Evolutionary conservation across 2,888 invertebrate genomes (phyloP).

Genomic region (Temnothorax rugatulus): DNA sequence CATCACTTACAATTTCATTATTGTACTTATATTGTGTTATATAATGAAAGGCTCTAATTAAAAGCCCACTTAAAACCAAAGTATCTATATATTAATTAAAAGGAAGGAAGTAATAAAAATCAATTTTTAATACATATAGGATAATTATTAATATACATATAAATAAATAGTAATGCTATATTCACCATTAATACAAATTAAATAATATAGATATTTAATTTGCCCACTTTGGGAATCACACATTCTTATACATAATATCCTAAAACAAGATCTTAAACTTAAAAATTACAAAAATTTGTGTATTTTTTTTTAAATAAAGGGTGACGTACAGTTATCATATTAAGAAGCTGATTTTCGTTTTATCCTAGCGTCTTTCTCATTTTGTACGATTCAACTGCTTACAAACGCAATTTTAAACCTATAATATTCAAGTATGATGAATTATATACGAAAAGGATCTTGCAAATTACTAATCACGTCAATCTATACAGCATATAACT

Average conservation of each 20-base stretch:
- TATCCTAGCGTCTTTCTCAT: background rate
- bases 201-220: conserved; percentile 20
- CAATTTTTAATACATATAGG: background rate
- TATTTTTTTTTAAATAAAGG: conserved; percentile 8
- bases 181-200: conserved; percentile 2
- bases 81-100: background rate
- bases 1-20: no score
- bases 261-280: conserved; percentile 24
- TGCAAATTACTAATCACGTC: background rate
- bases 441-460: background rate
- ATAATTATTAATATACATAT: conserved; percentile 27
- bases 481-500: background rate
- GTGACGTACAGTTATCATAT: background rate
- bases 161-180: conserved; percentile 11
- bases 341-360: background rate
- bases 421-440: background rate
- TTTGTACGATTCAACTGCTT: background rate
- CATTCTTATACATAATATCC: background rate
- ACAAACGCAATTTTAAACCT: background rate
- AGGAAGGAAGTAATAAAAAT: background rate
- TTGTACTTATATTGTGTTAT: no score
- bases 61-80: no score
- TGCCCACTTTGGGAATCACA: background rate
- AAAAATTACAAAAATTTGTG: background rate
- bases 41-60: no score